Percentiles rank a stretch among this genome's conserved stretches.
Evolutionary conservation across 2,113 vertebrate species (phyloP).

Genomic region (Xerus inauris): DNA sequence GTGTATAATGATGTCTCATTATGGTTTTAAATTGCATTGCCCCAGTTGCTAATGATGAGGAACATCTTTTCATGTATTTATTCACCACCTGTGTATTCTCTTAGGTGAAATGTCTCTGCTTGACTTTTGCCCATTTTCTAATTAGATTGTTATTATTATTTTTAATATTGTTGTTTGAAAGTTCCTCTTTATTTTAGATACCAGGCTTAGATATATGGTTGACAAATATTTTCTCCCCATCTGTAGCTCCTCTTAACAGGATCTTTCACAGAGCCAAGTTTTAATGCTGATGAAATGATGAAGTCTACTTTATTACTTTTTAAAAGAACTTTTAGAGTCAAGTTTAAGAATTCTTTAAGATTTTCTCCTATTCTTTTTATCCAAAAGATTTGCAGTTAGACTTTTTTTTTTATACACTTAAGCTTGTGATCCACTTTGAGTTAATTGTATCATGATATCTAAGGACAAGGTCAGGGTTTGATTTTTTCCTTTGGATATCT

Average conservation of each 20-base stretch:
- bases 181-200: neutral
- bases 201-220: neutral
- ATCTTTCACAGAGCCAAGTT: neutral
- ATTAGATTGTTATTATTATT: constrained; percentile 1
- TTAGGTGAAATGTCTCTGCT: constrained; percentile 20
- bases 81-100: neutral
- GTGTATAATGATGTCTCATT: neutral
- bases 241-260: neutral
- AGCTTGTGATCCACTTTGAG: neutral
- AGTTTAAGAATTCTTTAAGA: constrained; percentile 29
- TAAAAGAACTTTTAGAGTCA: neutral
- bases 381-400: neutral
- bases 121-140: constrained; percentile 17
- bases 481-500: neutral
- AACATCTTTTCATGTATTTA: neutral
- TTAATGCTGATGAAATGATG: neutral
- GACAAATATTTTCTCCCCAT: neutral
- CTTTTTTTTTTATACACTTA: neutral
- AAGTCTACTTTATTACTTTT: neutral
- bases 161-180: constrained; percentile 11
- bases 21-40: constrained; percentile 4
- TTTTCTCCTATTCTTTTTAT: neutral
- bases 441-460: neutral
- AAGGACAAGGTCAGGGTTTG: neutral
- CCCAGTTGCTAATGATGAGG: neutral